These are phyloP conservation scores for Heliocidaris erythrogramma DNA, from an alignment of 35 echinoderm and acorn worm genomes.

Conservation along the genomic window DNA sequence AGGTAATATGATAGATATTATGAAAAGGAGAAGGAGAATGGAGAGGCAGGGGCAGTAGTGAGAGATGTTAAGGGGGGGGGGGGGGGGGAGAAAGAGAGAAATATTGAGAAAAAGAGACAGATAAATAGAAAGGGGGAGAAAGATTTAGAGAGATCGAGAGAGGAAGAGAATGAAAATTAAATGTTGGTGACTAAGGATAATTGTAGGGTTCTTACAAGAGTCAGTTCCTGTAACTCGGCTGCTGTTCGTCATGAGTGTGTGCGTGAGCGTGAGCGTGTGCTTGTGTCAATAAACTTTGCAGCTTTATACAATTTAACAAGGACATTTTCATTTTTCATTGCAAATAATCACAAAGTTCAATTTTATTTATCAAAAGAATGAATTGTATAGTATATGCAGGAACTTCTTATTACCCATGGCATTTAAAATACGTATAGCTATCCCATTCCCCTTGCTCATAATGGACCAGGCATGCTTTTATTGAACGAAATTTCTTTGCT, in stretches of 20 bases:
- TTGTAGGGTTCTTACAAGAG: neutral
- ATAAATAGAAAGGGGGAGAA: neutral
- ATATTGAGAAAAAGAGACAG: neutral
- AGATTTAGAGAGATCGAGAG: neutral
- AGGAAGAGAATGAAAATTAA: neutral
- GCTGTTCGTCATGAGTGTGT: neutral
- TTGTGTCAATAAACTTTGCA: too few species aligned
- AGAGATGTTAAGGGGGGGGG: neutral
- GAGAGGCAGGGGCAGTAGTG: neutral
- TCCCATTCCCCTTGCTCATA: too few species aligned
- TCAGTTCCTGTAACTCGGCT: neutral
- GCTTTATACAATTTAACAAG: too few species aligned
- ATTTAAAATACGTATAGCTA: too few species aligned
- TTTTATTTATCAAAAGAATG: too few species aligned
- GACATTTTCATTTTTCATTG: too few species aligned
- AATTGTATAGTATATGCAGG: too few species aligned
- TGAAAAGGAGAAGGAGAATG: neutral
- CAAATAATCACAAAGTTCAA: too few species aligned
- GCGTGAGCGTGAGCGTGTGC: too few species aligned
- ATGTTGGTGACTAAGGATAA: neutral
- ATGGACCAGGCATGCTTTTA: neutral
- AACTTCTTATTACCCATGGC: too few species aligned
- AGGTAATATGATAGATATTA: neutral
- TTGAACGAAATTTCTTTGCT: neutral
- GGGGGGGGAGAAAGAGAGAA: neutral